Evolutionary conservation across 2,888 invertebrate species (phyloP).

Genomic region (Standfussiana lucernea): DNA sequence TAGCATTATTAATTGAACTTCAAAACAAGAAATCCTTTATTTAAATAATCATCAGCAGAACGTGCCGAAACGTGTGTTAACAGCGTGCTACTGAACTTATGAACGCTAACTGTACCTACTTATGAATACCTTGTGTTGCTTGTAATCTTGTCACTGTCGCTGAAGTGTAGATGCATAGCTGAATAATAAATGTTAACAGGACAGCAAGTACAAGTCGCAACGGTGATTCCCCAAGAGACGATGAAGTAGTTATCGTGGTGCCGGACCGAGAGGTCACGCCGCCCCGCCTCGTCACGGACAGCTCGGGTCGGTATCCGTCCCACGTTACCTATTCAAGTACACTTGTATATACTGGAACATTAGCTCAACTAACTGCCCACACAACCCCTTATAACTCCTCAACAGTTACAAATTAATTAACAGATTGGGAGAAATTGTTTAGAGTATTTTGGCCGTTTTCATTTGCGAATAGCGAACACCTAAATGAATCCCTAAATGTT

Average conservation of each 20-base stretch:
- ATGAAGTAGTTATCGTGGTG: slow-evolving; percentile 88
- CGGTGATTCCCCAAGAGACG: slow-evolving; percentile 85
- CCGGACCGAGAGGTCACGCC: slow-evolving; percentile 89
- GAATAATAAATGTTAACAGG: slow-evolving; percentile 76
- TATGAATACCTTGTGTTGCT: slow-evolving; percentile 17
- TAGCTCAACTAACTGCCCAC: slow-evolving; percentile 23
- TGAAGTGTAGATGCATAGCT: slow-evolving; percentile 34
- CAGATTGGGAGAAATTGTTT: slow-evolving; percentile 36
- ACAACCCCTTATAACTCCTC: slow-evolving; percentile 14
- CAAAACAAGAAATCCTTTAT: background rate
- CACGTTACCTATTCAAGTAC: background rate
- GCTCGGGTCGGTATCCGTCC: slow-evolving; percentile 90
- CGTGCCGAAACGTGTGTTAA: background rate
- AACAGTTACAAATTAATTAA: slow-evolving; percentile 13
- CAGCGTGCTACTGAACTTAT: background rate
- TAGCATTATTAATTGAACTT: background rate
- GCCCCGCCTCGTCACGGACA: slow-evolving; percentile 91
- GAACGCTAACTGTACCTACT: background rate
- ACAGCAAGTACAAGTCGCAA: slow-evolving; percentile 84
- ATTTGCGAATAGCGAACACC: background rate
- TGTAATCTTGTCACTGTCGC: slow-evolving; percentile 26
- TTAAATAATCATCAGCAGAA: background rate
- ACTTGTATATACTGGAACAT: slow-evolving; percentile 25
- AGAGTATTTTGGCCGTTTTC: slow-evolving; percentile 33
- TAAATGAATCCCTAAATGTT: background rate